phyloP scores from a whole-genome alignment of 2,113 vertebrate species.

The Campylomormyrus numenius region DNA sequence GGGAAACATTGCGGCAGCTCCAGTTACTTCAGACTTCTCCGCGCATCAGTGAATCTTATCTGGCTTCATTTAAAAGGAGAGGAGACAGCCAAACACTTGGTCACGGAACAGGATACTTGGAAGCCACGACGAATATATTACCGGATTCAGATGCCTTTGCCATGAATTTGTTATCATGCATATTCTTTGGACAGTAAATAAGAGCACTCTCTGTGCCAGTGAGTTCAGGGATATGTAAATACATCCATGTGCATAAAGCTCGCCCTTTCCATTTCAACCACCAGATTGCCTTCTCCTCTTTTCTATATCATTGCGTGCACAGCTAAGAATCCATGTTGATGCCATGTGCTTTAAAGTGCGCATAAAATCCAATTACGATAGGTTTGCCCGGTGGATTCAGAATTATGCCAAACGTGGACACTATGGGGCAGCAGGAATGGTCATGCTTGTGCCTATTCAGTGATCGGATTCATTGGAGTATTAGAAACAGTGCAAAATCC shows the following conservation, averaged over 20 bases:
- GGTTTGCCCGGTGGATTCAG: neutral
- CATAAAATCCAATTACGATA: neutral
- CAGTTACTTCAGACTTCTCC: conserved; percentile 21
- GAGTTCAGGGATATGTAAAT: conserved; percentile 13
- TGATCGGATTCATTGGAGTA: neutral
- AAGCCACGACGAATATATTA: conserved; percentile 27
- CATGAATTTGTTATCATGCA: conserved; percentile 27
- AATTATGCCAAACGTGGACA: neutral
- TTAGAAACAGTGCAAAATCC: neutral
- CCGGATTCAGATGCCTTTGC: conserved; percentile 20
- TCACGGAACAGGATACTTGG: conserved; percentile 29
- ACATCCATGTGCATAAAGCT: conserved; percentile 10
- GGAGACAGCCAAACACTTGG: conserved; percentile 20
- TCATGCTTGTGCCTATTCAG: neutral
- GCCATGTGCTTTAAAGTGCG: neutral
- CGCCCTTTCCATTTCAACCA: neutral
- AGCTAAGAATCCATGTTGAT: conserved; percentile 1
- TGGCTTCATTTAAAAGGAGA: conserved; percentile 43
- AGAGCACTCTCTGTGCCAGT: conserved; percentile 11
- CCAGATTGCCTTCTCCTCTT: neutral
- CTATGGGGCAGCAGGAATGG: neutral
- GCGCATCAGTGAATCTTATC: conserved; percentile 46
- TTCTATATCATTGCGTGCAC: neutral
- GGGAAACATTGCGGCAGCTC: conserved; percentile 10
- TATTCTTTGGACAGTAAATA: conserved; percentile 23